These are phyloP conservation scores for Chymomyza fuscimana DNA, from an alignment of 2,888 invertebrate species.

Conservation along the genomic window DNA sequence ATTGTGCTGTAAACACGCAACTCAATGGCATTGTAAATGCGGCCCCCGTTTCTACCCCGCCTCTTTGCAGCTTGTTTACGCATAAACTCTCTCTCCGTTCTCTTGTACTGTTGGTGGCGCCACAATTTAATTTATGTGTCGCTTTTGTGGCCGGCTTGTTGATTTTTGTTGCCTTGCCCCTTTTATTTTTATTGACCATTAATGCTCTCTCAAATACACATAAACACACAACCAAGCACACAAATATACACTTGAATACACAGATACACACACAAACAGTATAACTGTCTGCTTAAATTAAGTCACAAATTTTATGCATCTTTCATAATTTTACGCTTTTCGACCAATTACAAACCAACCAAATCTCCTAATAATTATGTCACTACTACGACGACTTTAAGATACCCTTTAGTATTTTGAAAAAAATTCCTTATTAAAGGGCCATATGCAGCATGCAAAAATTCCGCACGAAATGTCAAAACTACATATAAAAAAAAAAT, in stretches of 20 bases:
- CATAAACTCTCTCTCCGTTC: background rate
- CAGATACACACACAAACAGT: slow-evolving; percentile 10
- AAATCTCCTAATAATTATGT: background rate
- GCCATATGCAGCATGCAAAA: no score
- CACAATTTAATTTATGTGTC: slow-evolving; percentile 69
- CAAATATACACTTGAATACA: slow-evolving; percentile 7
- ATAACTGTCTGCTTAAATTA: slow-evolving; percentile 28
- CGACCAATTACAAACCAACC: background rate
- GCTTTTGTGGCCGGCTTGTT: slow-evolving; percentile 62
- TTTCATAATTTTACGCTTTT: slow-evolving; percentile 58
- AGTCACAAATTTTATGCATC: slow-evolving; percentile 52
- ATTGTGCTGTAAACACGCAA: slow-evolving; percentile 74
- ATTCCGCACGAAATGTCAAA: no score
- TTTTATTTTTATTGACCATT: slow-evolving; percentile 70
- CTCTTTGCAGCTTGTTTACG: slow-evolving; percentile 4
- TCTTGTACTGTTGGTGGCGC: slow-evolving; percentile 47
- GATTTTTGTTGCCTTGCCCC: slow-evolving; percentile 53
- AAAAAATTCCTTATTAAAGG: no score
- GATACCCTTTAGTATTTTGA: background rate
- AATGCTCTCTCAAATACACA: slow-evolving; percentile 34
- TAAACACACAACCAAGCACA: background rate
- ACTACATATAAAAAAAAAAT: no score
- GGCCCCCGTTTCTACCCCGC: slow-evolving; percentile 23
- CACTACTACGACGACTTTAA: background rate
- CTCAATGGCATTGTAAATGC: slow-evolving; percentile 68